Conservation (phyloP, 2,797 vertebrate genomes). For the Coreius guichenoti region DNA sequence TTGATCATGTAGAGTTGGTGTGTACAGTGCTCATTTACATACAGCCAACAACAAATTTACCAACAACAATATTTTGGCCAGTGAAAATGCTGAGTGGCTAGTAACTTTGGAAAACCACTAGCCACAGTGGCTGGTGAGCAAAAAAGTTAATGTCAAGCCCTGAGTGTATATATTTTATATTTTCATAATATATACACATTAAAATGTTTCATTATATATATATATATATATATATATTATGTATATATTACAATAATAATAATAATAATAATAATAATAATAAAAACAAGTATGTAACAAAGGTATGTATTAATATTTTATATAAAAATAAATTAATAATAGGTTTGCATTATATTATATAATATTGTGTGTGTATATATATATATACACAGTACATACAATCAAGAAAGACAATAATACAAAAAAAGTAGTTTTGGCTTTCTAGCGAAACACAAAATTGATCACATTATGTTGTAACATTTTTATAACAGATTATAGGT, state of each 20-base stretch:
- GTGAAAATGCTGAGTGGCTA: too few relatives aligned
- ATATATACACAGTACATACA: not conserved
- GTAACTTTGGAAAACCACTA: too few relatives aligned
- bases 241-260: not conserved
- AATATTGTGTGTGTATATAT: not conserved
- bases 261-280: not conserved
- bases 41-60: too few relatives aligned
- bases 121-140: too few relatives aligned
- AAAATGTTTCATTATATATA: not conserved
- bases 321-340: not conserved
- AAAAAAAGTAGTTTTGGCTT: not conserved
- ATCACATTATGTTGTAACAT: not conserved
- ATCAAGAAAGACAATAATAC: not conserved
- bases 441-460: not conserved
- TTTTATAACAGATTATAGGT: not conserved
- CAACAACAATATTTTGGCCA: too few relatives aligned
- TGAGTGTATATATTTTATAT: not conserved
- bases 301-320: not conserved
- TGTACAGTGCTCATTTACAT: too few relatives aligned
- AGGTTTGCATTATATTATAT: not conserved
- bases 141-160: too few relatives aligned
- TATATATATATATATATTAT: too few relatives aligned
- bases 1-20: too few relatives aligned
- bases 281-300: not conserved
- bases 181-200: not conserved